phyloP scores from a whole-genome alignment of 35 echinoderm and acorn worm genomes.

The Chiridota heheva region DNA sequence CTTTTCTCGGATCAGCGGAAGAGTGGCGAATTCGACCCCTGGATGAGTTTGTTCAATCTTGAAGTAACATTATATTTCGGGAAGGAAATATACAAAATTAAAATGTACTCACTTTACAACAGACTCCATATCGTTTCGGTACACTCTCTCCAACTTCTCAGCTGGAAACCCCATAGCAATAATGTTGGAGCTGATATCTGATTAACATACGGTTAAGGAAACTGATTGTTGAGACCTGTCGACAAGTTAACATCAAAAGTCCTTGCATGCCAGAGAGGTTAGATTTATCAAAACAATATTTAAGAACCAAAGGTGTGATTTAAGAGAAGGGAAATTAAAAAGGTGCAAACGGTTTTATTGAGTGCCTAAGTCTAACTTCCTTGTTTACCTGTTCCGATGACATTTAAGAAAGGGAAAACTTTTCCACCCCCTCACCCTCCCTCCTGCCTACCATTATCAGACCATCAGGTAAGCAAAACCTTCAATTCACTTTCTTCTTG shows the following conservation, averaged over 20 bases:
- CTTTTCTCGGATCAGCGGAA: no score
- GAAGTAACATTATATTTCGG: background rate
- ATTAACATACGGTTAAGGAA: slow-evolving; percentile 36
- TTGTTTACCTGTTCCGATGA: no score
- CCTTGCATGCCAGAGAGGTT: background rate
- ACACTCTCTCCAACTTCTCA: slow-evolving; percentile 82
- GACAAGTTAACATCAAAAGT: background rate
- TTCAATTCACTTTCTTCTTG: no score
- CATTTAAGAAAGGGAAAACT: no score
- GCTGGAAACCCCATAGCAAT: slow-evolving; percentile 99
- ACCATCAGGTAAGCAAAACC: no score
- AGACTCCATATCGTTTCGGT: slow-evolving; percentile 91
- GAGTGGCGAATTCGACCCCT: no score
- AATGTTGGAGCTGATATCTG: slow-evolving; percentile 89
- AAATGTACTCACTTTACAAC: slow-evolving; percentile 80
- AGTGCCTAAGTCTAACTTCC: no score
- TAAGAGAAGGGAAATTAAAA: no score
- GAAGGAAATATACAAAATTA: background rate
- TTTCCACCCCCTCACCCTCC: no score
- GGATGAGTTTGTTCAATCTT: background rate
- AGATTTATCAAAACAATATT: background rate
- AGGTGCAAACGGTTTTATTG: no score
- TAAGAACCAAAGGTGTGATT: no score
- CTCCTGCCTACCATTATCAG: no score
- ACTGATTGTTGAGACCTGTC: background rate